Conservation (phyloP, 2,888 invertebrate species). For the Cactoblastis cactorum region DNA sequence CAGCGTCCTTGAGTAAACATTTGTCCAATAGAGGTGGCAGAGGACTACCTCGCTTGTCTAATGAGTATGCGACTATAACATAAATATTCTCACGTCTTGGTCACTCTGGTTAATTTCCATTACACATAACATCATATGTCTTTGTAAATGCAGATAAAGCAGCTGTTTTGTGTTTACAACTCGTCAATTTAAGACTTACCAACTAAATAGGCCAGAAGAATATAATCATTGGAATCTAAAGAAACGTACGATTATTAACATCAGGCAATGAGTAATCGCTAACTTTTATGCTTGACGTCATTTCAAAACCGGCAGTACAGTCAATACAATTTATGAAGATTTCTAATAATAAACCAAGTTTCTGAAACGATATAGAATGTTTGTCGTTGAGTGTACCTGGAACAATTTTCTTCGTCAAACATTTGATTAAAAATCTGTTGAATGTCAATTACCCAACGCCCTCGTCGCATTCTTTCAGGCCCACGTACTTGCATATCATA, state of each 20-base stretch:
- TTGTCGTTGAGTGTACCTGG: conserved; percentile 14
- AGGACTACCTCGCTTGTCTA: too few relatives aligned
- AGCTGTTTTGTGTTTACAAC: too few relatives aligned
- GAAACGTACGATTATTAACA: conserved; percentile 8
- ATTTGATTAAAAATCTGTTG: conserved; percentile 35
- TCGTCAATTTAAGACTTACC: too few relatives aligned
- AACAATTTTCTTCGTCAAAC: conserved; percentile 24
- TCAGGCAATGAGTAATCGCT: conserved; percentile 18
- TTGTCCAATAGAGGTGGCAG: too few relatives aligned
- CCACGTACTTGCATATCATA: conserved; percentile 45
- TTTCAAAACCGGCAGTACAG: neutral
- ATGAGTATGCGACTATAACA: too few relatives aligned
- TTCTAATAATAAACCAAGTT: neutral
- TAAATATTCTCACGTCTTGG: too few relatives aligned
- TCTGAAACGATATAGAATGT: neutral
- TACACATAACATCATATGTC: too few relatives aligned
- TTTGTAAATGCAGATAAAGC: too few relatives aligned
- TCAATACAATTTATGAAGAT: neutral
- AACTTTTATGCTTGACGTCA: conserved; percentile 13
- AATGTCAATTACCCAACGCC: conserved; percentile 45
- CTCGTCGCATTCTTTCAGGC: conserved; percentile 39
- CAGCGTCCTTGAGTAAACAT: too few relatives aligned
- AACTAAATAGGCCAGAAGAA: too few relatives aligned
- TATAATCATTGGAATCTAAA: conserved; percentile 1
- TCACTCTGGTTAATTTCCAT: too few relatives aligned